Evolutionary conservation across 53 echinoderm and acorn worm species (phyloP).

Genomic region (Astropecten irregularis): DNA sequence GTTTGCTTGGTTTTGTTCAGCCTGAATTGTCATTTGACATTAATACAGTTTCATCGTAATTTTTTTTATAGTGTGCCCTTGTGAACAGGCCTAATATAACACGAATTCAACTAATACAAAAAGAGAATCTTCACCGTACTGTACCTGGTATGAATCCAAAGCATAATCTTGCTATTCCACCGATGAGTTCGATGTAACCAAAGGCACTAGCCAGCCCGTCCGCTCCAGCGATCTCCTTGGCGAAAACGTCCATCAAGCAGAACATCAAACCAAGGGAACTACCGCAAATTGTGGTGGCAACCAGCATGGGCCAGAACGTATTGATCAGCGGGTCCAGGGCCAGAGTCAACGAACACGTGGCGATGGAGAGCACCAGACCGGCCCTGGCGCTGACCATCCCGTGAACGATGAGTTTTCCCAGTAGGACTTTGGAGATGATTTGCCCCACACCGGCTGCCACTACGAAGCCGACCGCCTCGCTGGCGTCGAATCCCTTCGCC

Average conservation of each 20-base stretch:
- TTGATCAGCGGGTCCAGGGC: background rate
- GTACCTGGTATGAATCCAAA: background rate
- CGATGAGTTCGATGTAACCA: background rate
- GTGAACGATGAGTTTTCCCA: conserved; percentile 2
- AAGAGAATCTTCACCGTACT: too few species aligned
- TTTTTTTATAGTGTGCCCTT: too few species aligned
- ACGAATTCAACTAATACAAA: too few species aligned
- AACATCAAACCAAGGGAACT: conserved; percentile 15
- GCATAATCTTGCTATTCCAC: background rate
- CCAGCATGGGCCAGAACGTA: conserved; percentile 31
- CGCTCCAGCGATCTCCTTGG: conserved; percentile 6
- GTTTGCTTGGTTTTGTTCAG: too few species aligned
- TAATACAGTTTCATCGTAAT: too few species aligned
- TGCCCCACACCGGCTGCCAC: background rate
- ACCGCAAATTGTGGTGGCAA: background rate
- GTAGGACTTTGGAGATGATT: background rate
- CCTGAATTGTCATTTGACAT: too few species aligned
- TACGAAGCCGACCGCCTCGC: background rate
- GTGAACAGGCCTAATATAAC: too few species aligned
- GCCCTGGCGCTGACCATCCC: background rate
- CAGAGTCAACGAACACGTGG: background rate
- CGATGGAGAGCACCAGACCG: background rate
- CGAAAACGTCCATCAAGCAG: conserved; percentile 15
- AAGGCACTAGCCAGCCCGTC: conserved; percentile 9
- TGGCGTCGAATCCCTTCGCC: background rate